phyloP scores from a whole-genome alignment of 2,113 vertebrate genomes.

The Tauraco erythrolophus region DNA sequence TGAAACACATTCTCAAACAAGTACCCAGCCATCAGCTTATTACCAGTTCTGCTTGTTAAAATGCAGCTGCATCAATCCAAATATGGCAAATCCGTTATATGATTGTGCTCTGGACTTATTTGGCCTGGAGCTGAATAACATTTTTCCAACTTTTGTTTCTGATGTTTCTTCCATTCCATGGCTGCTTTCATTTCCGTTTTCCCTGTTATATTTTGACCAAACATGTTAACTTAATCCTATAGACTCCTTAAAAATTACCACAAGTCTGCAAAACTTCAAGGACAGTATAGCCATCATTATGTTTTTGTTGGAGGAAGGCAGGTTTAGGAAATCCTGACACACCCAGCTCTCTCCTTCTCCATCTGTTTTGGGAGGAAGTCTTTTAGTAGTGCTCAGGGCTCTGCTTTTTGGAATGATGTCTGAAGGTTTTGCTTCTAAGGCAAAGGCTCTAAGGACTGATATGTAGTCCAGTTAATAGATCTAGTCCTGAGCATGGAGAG shows the following conservation, averaged over 20 bases:
- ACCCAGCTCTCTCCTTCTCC: accelerated
- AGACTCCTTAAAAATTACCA: neutral
- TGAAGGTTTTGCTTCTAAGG: neutral
- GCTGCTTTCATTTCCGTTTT: neutral
- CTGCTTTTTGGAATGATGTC: neutral
- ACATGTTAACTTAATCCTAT: neutral
- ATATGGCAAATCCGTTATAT: neutral
- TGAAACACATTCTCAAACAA: neutral
- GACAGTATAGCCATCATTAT: neutral
- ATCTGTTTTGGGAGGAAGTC: neutral
- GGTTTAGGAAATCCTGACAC: neutral
- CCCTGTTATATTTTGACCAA: neutral
- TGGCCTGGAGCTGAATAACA: neutral
- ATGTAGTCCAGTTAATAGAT: neutral
- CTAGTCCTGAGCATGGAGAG: neutral
- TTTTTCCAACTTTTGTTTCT: neutral
- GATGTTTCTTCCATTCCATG: neutral
- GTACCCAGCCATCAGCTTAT: neutral
- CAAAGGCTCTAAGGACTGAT: neutral
- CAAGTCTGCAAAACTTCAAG: neutral
- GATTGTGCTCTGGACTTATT: neutral
- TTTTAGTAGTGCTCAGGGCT: neutral
- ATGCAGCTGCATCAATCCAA: neutral
- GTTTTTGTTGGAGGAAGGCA: neutral
- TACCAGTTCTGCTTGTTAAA: neutral